These are phyloP conservation scores for Hermetia illucens DNA, from an alignment of 1,140 invertebrate species.

Conservation along the genomic window DNA sequence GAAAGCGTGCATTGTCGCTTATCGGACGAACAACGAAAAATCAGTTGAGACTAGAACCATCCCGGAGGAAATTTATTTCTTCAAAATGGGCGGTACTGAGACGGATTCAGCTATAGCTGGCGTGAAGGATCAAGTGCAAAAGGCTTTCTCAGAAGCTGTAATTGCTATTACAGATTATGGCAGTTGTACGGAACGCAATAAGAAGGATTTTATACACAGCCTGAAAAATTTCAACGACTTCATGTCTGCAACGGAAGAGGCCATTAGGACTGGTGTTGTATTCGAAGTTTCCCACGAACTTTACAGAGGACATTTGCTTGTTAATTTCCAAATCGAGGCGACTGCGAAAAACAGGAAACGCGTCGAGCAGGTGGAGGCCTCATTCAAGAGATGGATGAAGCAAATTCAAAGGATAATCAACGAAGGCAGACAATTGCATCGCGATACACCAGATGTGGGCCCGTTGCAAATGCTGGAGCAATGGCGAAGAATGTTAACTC, in stretches of 20 bases:
- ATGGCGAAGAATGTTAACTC: conserved; percentile 62
- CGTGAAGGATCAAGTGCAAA: conserved; percentile 31
- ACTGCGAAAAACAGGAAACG: conserved; percentile 16
- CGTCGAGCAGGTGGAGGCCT: conserved; percentile 15
- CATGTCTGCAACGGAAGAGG: conserved; percentile 14
- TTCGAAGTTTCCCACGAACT: conserved; percentile 18
- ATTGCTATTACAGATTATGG: conserved; percentile 36
- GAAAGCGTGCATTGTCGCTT: conserved; percentile 38
- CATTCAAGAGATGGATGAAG: conserved; percentile 17
- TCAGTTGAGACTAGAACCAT: conserved; percentile 37
- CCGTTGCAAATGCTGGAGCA: conserved; percentile 67
- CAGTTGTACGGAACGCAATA: conserved; percentile 34
- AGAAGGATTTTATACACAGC: conserved; percentile 39
- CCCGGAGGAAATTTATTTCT: conserved; percentile 31
- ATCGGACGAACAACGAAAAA: conserved; percentile 32
- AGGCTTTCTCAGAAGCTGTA: conserved; percentile 33
- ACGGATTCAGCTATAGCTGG: conserved; percentile 27
- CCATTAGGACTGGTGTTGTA: conserved; percentile 12
- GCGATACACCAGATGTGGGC: conserved; percentile 66
- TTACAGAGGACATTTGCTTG: conserved; percentile 18
- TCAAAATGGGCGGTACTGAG: conserved; percentile 30
- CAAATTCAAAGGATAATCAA: conserved; percentile 28
- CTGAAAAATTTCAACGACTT: conserved; percentile 38
- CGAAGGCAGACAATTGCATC: conserved; percentile 51
- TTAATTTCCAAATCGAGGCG: conserved; percentile 18